Conservation (phyloP, 2,113 vertebrate species). For the Opisthocomus hoazin region DNA sequence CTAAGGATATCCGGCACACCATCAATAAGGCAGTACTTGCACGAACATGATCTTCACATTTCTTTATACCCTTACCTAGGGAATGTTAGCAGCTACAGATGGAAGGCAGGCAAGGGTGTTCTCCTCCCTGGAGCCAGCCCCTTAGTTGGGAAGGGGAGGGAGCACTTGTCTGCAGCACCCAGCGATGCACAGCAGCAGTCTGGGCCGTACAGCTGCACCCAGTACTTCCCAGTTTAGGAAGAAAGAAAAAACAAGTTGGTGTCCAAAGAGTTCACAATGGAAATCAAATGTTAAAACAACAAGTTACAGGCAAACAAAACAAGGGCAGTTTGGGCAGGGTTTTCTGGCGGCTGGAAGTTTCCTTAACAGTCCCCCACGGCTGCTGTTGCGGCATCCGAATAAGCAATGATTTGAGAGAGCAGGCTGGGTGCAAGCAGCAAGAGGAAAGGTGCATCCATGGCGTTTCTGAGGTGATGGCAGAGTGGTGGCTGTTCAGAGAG, state of each 20-base stretch:
- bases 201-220: background rate
- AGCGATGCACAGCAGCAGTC: background rate
- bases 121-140: background rate
- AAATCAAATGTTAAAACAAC: constrained; percentile 40
- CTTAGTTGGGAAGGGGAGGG: background rate
- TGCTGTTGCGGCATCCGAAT: fast-evolving
- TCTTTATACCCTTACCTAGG: background rate
- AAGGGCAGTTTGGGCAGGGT: background rate
- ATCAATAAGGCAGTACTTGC: background rate
- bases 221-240: background rate
- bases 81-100: background rate
- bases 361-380: background rate
- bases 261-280: background rate
- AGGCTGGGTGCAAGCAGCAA: background rate
- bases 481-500: background rate
- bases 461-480: background rate
- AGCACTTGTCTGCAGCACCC: background rate
- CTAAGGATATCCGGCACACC: background rate
- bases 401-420: background rate
- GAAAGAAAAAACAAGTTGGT: background rate
- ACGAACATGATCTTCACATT: background rate
- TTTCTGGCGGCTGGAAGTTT: background rate
- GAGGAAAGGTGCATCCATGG: background rate
- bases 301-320: background rate
- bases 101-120: background rate